Percentiles rank a stretch among this genome's conserved stretches.
Conservation (phyloP, 2,888 invertebrate genomes). For the Leistus spinibarbis region DNA sequence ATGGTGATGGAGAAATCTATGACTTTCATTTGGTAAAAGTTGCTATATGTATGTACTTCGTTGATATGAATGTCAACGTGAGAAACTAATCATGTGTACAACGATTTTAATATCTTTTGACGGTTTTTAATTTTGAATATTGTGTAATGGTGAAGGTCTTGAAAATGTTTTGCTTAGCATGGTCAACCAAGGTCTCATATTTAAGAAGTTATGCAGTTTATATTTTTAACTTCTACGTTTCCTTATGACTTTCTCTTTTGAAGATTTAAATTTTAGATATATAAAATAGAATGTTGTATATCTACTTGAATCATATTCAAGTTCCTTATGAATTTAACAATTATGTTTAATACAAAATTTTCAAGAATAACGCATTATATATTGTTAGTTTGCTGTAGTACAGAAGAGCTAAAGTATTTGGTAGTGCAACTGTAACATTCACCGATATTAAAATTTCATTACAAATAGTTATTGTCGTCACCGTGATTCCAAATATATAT, state of each 20-base stretch:
- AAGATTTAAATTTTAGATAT: not conserved
- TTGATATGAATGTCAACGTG: not conserved
- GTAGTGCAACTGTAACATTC: too few species aligned
- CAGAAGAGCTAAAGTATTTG: too few species aligned
- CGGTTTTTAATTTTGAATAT: not conserved
- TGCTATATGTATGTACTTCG: not conserved
- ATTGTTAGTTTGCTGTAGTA: too few species aligned
- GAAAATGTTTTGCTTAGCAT: not conserved
- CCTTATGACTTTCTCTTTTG: not conserved
- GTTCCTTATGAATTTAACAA: too few species aligned
- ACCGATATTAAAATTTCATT: too few species aligned
- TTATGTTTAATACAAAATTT: too few species aligned
- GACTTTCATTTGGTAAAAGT: not conserved
- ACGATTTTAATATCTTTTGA: not conserved
- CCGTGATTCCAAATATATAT: too few species aligned
- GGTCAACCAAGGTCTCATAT: not conserved
- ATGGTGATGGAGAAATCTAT: not conserved
- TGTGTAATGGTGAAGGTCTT: not conserved
- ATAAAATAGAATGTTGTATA: not conserved
- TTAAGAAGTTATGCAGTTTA: not conserved
- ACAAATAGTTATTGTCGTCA: too few species aligned
- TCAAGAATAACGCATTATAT: too few species aligned
- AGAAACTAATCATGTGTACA: not conserved
- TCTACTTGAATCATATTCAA: too few species aligned
- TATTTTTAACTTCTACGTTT: not conserved